Evolutionary conservation across 2,113 vertebrate species (phyloP), one percentile per base, ranked within the genome.

Genomic region (Panthera uncia): DNA sequence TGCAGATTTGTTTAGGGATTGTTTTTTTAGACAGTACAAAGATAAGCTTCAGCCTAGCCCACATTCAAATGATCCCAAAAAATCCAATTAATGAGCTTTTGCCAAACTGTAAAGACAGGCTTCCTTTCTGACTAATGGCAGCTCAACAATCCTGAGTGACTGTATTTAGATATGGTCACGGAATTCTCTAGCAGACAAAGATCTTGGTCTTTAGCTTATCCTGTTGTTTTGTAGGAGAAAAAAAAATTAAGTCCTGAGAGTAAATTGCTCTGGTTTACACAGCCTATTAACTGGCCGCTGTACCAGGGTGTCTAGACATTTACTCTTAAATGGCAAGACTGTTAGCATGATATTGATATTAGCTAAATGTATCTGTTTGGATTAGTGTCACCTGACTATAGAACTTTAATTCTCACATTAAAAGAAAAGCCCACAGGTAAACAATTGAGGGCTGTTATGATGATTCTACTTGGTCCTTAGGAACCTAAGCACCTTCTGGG

Each of bases 1-100:
- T 94, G 86, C n/a, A 95, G 78, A 97, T 87, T 80, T 96, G 82
- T 96, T 96, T 89, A 94, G 81, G 38, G 79, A 48, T 91, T 65
- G 15, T 84, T 74, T 94, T 45, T 90, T 57, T 87, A 94, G 48
- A 74, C 63, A 69, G 31, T 83, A 93, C 63, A 97, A 91, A 95
- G 91, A 96, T 93, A 94, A 97, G 95, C 33, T 94, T 96, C 86
- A 97, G 14, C 33, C 52, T 81, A 65, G 23, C 55, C 57, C 95
- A 19, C 69, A 87, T 89, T 76, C 74, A 68, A 90, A 93, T 57
- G 31, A 96, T 95, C 12, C 9, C 25, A 29, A 82, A 78, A 73
- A 95, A 33, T 87, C 15, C 13, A 91, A 79, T 83, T 86, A 95
- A 96, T 95, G 71, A 89, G 48, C 11, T 93, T 93, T 76, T 95